Evolutionary conservation across 2,888 invertebrate genomes (phyloP), one percentile per base, ranked within the genome.

Genomic region (Harpalus rubripes): DNA sequence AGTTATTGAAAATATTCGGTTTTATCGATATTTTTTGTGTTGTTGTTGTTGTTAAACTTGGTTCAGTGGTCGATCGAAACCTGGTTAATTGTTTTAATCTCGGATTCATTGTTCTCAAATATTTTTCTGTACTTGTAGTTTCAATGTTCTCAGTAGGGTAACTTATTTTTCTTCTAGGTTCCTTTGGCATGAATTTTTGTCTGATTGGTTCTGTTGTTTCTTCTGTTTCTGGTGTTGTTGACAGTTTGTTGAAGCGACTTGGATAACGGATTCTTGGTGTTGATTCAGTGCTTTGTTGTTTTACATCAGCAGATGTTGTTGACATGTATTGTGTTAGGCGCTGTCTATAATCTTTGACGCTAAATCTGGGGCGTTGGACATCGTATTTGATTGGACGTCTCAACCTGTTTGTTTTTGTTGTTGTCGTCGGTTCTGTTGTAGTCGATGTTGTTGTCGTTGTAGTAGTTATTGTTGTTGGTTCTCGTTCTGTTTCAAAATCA

Each of bases 331-430:
- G 90, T 87, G 93, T 94, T 78, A 95, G 89, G 86, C 95, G 92
- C 87, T 93, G 95, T 88, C 94, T 94, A 89, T 96, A 96, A 87
- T 96, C 96, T 90, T 96, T 96, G 3, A 96, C 94, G 88, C 95
- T 96, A 89, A 96, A 96, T 86, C 95, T 92, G 0, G 96, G 96
- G 80, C 96, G 91, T 78, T 94, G 94, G 0, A 91, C 88, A 84
- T 93, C 91, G 86, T 92, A 94, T 89, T 94, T 95, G 87, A 91
- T 93, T 85, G 88, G 92, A 86, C 92, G 93, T 89, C 91, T 91
- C 8, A 91, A 92, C 88, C 86, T 86, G 85, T 79, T 87, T 85
- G 16, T 74, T 85, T 86, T 88, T 59, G 85, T 86, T 12, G 84
- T 84, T 80, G 78, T 87, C 86, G 85, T 87, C 86, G 85, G 87